phyloP scores from a whole-genome alignment of 2,888 invertebrate genomes.

The Ochropleura plecta region DNA sequence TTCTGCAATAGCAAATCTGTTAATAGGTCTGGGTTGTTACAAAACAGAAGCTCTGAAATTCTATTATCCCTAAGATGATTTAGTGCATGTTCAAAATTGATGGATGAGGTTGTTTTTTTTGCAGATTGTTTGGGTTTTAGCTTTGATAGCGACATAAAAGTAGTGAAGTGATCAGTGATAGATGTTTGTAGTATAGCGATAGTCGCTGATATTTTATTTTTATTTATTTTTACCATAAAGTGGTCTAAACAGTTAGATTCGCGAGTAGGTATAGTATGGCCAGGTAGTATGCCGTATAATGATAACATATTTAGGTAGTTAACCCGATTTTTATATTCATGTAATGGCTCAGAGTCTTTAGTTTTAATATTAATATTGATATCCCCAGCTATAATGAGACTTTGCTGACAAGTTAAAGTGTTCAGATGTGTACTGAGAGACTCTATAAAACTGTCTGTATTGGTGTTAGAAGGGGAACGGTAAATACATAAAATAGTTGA shows the following conservation, averaged over 20 bases:
- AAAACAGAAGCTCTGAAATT: background rate
- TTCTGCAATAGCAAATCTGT: background rate
- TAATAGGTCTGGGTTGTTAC: background rate
- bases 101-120: background rate
- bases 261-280: background rate
- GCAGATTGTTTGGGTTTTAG: background rate
- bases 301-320: too few relatives aligned
- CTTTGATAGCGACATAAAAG: background rate
- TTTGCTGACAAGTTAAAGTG: too few relatives aligned
- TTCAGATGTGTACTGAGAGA: too few relatives aligned
- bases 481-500: too few relatives aligned
- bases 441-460: too few relatives aligned
- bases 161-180: constrained; percentile 2
- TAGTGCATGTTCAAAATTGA: background rate
- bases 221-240: constrained; percentile 5
- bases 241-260: constrained; percentile 8
- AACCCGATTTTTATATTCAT: too few relatives aligned
- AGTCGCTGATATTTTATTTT: background rate
- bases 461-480: too few relatives aligned
- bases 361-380: too few relatives aligned
- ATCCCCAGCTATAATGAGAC: too few relatives aligned
- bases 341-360: too few relatives aligned
- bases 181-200: background rate
- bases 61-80: background rate
- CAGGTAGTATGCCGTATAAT: too few relatives aligned